Base-by-base conservation (phyloP, 1,140 invertebrate genomes). In the Apis florea region DNA sequence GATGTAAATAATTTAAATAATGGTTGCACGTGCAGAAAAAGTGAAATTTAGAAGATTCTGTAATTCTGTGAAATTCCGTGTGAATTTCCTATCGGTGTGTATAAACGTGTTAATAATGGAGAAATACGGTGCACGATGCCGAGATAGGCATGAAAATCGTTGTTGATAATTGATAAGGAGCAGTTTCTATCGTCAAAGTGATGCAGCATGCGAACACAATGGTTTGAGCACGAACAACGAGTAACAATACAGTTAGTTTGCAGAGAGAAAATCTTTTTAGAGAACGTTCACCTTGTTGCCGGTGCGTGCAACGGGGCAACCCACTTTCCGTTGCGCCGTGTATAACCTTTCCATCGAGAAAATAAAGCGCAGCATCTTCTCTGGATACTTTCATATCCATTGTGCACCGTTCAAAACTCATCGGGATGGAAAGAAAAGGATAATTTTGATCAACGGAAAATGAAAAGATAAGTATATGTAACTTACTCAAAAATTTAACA, bases 181-280 rank as follows among this genome's bases (percentile, higher is more conserved):
- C 49, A 40, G 13, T 67, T 66, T 75, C 79, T 51, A 49, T 21
- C 71, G 54, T 47, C 77, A 76, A 82, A 64, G 64, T 61, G 64
- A 76, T 24, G 53, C 53, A 10, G 47, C 47, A 31, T 82, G 58
- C 64, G 66, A 76, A 77, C 67, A 26, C 47, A 69, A 70, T 58
- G 11, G 13, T 47, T 71, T 54, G 54, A 76, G 64, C 24, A 53
- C 71, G 67, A 78, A 19, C 56, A 78, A 19, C 56, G 19, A 70
- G 67, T 76, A 83, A 87, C 82, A 87, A 90, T 91, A 91, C 89
- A 90, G 90, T 90, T 91, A 90, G 88, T 88, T 87, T 85, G 83
- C 80, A 77, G 90, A 90, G 92, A 93, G 92, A 93, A 93, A 93
- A 92, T 92, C 90, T 88, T 90, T 91, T 90, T 83, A 89, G 89